These are phyloP conservation scores for Mastigias papua DNA, from an alignment of 30 jellyfish, hydroid and myxozoan genomes.

Conservation along the genomic window DNA sequence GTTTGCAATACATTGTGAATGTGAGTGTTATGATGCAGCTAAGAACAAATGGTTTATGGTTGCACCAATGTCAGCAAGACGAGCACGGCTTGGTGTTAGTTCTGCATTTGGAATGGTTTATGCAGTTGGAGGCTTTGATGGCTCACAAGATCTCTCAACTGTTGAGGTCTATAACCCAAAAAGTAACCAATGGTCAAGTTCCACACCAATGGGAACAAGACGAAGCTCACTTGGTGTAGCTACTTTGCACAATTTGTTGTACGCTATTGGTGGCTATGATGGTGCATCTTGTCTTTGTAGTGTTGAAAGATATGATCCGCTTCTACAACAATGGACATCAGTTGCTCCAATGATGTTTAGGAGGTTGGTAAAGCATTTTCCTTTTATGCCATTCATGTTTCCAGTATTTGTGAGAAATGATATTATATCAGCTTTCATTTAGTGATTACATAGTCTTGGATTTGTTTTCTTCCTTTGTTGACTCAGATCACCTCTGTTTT, in stretches of 20 bases:
- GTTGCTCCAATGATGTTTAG: conserved; percentile 89
- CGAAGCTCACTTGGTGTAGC: conserved; percentile 95
- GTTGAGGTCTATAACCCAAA: conserved; percentile 84
- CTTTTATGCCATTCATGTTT: background rate
- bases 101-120: conserved; percentile 82
- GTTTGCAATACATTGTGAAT: conserved; percentile 91
- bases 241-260: conserved; percentile 85
- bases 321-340: conserved; percentile 93
- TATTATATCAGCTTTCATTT: background rate
- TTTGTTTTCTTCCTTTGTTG: too few species aligned
- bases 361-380: conserved; percentile 64
- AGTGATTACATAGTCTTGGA: too few species aligned
- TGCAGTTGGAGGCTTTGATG: conserved; percentile 99
- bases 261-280: conserved; percentile 98
- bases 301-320: conserved; percentile 95
- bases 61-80: conserved; percentile 81
- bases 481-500: too few species aligned
- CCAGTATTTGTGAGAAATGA: background rate
- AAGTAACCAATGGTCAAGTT: conserved; percentile 80
- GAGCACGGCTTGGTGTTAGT: conserved; percentile 93
- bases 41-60: conserved; percentile 75
- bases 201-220: conserved; percentile 87
- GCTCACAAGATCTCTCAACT: conserved; percentile 81
- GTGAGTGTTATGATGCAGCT: conserved; percentile 81
- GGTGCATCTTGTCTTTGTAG: conserved; percentile 95